Evolutionary conservation across 2,113 vertebrate species (phyloP), one percentile per base, ranked within the genome.

Genomic region (Hepsetus odoe): DNA sequence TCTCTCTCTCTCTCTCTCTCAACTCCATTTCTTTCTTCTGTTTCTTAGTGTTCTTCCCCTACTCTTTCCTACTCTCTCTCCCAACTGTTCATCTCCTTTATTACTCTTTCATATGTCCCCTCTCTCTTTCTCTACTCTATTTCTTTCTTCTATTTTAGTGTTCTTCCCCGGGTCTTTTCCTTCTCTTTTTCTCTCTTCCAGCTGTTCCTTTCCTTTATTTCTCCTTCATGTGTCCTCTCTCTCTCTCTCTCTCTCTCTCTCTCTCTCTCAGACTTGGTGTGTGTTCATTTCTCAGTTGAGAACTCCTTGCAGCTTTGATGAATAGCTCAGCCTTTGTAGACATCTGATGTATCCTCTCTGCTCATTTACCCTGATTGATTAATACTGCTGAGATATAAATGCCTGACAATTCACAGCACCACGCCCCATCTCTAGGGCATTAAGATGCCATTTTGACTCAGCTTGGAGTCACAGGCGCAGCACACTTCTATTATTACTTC

Each of bases 291-390:
- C 62, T 76, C 62, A 12, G 61, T 56, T 70, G 79, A 76, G 38
- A 71, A 26, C 59, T 76, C 51, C 33, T 30, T 30, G 67, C 5
- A 28, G 49, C 28, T 32, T 46, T 65, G 40, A 61, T 73, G 30
- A 58, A 64, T 33, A 56, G 35, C 35, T 62, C 44, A 24, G 14
- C 33, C 32, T 67, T 49, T 33, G n/a, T 65, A 49, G 74, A 70
- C 40, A 35, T 46, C 79, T 81, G 79, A 76, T 76, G 61, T 72
- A 76, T 62, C 61, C 13, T n/a, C 38, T 56, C 28, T 56, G 33
- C 51, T 81, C 55, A 76, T 64, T 81, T 81, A 66, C 28, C 24
- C 24, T 68, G 56, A 76, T 71, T 76, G 80, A 81, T 76, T 81
- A 76, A 75, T 65, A 59, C 46, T 32, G 46, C 67, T 4, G 18